phyloP scores from a whole-genome alignment of 2,113 vertebrate genomes.

The Formicarius rufipectus region DNA sequence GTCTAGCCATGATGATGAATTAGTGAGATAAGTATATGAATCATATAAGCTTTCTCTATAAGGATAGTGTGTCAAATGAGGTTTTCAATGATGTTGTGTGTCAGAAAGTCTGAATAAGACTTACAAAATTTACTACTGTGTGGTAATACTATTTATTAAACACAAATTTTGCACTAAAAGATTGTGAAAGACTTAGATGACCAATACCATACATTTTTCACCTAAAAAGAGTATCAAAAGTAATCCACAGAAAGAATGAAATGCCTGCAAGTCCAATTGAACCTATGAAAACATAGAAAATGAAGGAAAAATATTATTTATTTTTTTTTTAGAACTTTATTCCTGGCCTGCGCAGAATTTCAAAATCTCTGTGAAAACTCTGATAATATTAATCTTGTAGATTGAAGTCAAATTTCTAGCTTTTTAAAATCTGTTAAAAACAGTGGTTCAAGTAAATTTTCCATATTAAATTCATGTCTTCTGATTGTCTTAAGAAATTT shows the following conservation, averaged over 20 bases:
- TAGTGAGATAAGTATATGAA: not conserved
- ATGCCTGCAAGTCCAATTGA: not conserved
- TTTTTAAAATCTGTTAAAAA: not conserved
- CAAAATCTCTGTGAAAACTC: not conserved
- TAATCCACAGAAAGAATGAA: not conserved
- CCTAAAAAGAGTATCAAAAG: accelerated
- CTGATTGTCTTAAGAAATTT: not conserved
- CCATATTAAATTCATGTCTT: not conserved
- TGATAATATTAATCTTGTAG: not conserved
- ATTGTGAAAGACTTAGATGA: not conserved
- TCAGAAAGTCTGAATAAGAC: not conserved
- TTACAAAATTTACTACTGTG: not conserved
- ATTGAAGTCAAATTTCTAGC: accelerated
- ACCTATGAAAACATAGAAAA: not conserved
- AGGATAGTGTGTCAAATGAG: not conserved
- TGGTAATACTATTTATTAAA: not conserved
- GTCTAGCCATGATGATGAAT: too few species aligned
- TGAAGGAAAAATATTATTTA: not conserved
- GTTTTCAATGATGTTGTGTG: not conserved
- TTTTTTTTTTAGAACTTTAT: not conserved
- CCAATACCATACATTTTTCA: not conserved
- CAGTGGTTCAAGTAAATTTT: not conserved
- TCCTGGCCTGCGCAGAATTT: not conserved
- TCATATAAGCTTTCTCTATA: not conserved
- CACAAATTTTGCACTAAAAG: not conserved